Conservation (phyloP, 1,140 invertebrate genomes). For the Euwallacea similis region DNA sequence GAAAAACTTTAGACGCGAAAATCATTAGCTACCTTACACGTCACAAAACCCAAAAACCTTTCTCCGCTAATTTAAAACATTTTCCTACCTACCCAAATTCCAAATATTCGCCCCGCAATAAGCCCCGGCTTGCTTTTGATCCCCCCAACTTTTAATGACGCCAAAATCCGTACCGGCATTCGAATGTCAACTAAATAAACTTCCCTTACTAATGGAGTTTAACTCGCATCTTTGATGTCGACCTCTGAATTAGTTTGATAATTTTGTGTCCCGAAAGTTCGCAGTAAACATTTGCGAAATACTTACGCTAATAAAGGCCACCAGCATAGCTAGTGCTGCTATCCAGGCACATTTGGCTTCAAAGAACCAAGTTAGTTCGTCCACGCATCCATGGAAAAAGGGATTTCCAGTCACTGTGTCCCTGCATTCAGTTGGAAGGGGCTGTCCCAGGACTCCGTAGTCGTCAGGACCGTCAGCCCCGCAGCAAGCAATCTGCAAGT, state of each 20-base stretch:
- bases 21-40: constrained; percentile 7
- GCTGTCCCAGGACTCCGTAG: constrained; percentile 73
- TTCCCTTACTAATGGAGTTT: background rate
- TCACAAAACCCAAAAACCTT: too few relatives aligned
- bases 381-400: constrained; percentile 83
- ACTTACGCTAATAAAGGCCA: constrained; percentile 75
- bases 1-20: constrained; percentile 21
- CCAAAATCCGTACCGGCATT: background rate
- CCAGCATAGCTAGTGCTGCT: constrained; percentile 72
- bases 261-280: constrained; percentile 4
- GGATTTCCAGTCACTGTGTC: constrained; percentile 86
- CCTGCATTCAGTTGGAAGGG: constrained; percentile 77
- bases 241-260: background rate
- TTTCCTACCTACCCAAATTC: too few relatives aligned
- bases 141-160: background rate
- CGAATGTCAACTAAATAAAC: constrained; percentile 7
- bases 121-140: background rate
- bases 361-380: constrained; percentile 82
- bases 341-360: constrained; percentile 81
- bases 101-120: too few relatives aligned
- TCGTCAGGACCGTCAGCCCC: constrained; percentile 81
- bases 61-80: too few relatives aligned
- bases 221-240: constrained; percentile 8
- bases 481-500: constrained; percentile 76
- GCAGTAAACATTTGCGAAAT: constrained; percentile 4